Percentiles rank a stretch among this genome's conserved stretches.
phyloP scores from a whole-genome alignment of 2,888 invertebrate genomes.

The Macropis europaea region DNA sequence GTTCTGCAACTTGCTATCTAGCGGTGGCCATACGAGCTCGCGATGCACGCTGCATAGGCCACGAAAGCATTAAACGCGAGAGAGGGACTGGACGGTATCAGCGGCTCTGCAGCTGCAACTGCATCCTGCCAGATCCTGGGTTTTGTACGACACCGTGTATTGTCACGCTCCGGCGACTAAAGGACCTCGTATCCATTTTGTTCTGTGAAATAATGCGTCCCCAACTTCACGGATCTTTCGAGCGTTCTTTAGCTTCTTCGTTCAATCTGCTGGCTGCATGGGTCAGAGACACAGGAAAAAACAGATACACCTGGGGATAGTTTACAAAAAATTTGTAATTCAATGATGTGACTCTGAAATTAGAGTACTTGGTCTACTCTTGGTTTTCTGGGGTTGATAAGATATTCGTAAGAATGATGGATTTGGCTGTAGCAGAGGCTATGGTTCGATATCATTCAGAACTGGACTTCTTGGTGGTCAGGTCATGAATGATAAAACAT shows the following conservation, averaged over 20 bases:
- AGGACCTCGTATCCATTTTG: conserved; percentile 10
- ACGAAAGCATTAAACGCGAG: conserved; percentile 37
- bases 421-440: too few species aligned
- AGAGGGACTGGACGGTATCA: conserved; percentile 31
- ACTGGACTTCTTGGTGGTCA: too few species aligned
- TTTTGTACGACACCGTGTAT: conserved; percentile 26
- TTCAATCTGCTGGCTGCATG: too few species aligned
- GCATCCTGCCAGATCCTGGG: conserved; percentile 23
- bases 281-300: too few species aligned
- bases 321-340: too few species aligned
- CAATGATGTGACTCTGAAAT: too few species aligned
- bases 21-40: conserved; percentile 28
- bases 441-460: too few species aligned
- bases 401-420: too few species aligned
- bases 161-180: conserved; percentile 11
- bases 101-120: conserved; percentile 29
- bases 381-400: too few species aligned
- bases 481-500: too few species aligned
- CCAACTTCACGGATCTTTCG: conserved; percentile 4
- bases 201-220: conserved; percentile 11
- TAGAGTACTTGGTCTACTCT: too few species aligned
- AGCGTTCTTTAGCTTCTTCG: not conserved
- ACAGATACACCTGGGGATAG: too few species aligned
- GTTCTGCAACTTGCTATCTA: conserved; percentile 38
- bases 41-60: conserved; percentile 21